phyloP scores from a whole-genome alignment of 1,140 invertebrate species.

The Drosophila truncata region DNA sequence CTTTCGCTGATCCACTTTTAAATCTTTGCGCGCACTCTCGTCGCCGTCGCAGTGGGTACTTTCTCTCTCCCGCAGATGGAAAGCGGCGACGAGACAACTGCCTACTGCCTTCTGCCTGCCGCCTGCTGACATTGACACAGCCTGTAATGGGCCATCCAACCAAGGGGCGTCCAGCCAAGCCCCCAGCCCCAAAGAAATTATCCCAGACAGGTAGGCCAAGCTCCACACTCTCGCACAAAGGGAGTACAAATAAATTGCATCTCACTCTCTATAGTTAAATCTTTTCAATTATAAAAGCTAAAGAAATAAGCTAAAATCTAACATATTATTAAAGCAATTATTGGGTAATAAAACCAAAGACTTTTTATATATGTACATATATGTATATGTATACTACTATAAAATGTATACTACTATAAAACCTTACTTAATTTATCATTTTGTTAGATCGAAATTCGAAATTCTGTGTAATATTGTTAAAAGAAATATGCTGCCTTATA shows the following conservation, averaged over 20 bases:
- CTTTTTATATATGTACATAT: too few species aligned
- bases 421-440: not conserved
- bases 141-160: conserved; percentile 35
- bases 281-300: not conserved
- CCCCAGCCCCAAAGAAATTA: not conserved
- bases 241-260: not conserved
- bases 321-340: not conserved
- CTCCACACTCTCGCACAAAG: not conserved
- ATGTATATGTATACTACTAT: too few species aligned
- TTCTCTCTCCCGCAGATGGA: conserved; percentile 79
- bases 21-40: conserved; percentile 68
- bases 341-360: too few species aligned
- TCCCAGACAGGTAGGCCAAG: not conserved
- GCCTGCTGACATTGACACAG: conserved; percentile 51
- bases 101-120: conserved; percentile 31
- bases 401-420: too few species aligned
- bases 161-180: conserved; percentile 7
- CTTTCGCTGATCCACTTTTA: conserved; percentile 80
- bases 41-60: conserved; percentile 44
- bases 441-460: not conserved
- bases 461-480: not conserved
- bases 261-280: not conserved
- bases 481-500: not conserved
- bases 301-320: not conserved
- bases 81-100: conserved; percentile 60